A percentile compares a stretch with the other conserved stretches of the same genome.
Evolutionary conservation across 2,888 invertebrate genomes (phyloP).

Genomic region (Lepidocyrtoides sp.): DNA sequence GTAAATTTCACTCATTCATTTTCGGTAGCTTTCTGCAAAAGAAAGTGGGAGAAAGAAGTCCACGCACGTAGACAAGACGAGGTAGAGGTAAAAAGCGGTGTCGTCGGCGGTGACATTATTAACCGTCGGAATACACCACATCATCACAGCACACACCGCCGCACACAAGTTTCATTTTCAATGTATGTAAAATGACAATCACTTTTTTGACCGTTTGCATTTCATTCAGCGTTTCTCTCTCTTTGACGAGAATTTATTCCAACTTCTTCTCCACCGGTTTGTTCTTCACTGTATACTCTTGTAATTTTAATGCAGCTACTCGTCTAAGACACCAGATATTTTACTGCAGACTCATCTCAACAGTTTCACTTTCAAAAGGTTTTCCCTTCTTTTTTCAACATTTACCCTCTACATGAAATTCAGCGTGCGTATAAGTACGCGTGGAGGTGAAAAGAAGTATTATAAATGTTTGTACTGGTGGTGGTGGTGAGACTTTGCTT

Average conservation of each 20-base stretch:
- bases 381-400: no score
- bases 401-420: no score
- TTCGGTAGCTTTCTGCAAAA: background rate
- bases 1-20: constrained; percentile 33
- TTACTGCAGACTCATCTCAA: background rate
- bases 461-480: no score
- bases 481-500: background rate
- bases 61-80: background rate
- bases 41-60: background rate
- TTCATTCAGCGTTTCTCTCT: constrained; percentile 18
- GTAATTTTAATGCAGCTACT: no score
- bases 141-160: constrained; percentile 26
- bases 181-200: constrained; percentile 49
- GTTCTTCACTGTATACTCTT: no score
- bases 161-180: constrained; percentile 42
- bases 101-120: constrained; percentile 23
- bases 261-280: background rate
- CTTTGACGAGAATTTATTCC: constrained; percentile 2
- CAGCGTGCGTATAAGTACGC: no score
- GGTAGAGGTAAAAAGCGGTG: background rate
- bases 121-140: constrained; percentile 29
- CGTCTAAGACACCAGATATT: background rate
- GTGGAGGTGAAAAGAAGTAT: no score
- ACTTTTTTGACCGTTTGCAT: constrained; percentile 61
- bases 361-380: constrained; percentile 23